phyloP scores from a whole-genome alignment of 2,797 vertebrate genomes.

The Micropoecilia bifurca region DNA sequence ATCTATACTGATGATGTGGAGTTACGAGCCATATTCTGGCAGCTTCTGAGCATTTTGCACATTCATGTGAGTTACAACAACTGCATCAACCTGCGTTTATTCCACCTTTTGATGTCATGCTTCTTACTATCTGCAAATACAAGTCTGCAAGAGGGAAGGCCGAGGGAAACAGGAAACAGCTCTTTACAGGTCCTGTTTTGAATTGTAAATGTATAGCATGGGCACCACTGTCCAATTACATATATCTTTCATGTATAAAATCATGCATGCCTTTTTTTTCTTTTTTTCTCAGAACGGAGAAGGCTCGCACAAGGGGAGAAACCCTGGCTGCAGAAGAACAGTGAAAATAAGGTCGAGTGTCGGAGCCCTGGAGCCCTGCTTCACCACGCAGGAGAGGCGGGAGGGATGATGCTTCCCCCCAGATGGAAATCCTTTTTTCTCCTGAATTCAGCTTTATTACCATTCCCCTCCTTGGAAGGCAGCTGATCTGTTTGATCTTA shows the following conservation, averaged over 20 bases:
- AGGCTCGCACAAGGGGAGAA: conserved; percentile 82
- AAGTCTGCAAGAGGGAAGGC: conserved; percentile 62
- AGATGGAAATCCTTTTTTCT: conserved; percentile 65
- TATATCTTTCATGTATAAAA: conserved; percentile 88
- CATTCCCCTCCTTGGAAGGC: conserved; percentile 65
- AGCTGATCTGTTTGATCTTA: conserved; percentile 69
- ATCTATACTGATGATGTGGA: conserved; percentile 40
- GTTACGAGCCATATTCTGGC: conserved; percentile 33
- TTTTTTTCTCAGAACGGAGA: conserved; percentile 66
- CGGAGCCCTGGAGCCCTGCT: conserved; percentile 79
- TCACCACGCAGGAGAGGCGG: conserved; percentile 74
- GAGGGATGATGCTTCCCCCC: conserved; percentile 58
- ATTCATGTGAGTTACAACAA: conserved; percentile 60
- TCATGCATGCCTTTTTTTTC: conserved; percentile 78
- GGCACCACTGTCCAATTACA: conserved; percentile 86
- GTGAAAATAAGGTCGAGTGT: conserved; percentile 80
- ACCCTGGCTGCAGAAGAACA: conserved; percentile 74
- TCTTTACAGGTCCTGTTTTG: conserved; percentile 79
- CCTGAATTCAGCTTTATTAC: conserved; percentile 72
- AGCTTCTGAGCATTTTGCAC: conserved; percentile 36
- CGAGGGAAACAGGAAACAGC: conserved; percentile 57
- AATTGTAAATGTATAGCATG: conserved; percentile 84
- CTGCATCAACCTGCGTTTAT: conserved; percentile 70
- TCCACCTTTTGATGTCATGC: conserved; percentile 64
- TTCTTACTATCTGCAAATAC: conserved; percentile 74